Evolutionary conservation across 2,888 invertebrate species (phyloP), one percentile per base, ranked within the genome.

Genomic region (Pollenia labialis): DNA sequence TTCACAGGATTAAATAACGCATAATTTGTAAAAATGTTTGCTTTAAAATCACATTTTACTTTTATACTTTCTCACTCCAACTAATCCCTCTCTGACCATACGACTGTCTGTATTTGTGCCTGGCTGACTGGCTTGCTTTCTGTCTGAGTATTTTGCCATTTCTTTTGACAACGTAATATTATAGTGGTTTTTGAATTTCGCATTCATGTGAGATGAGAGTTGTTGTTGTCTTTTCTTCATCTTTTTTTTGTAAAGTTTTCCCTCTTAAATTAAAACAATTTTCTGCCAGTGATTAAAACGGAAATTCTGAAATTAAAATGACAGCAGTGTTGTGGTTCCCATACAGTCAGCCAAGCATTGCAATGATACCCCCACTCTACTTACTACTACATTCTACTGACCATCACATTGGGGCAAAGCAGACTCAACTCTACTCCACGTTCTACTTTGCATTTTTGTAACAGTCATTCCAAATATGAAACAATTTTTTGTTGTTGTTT

Each of bases 241-340:
- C n/a, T 23, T 52, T 75, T 56, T 66, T 46, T 40, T 44, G 68
- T 46, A 42, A 56, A 62, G 50, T 71, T 56, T 87, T 74, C 81
- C 81, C 81, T 87, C 77, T 81, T 87, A 84, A 87, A 87, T 84
- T 84, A 87, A 87, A 87, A 74, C 84, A 74, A 87, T 87, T 84
- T 84, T 81, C 81, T 87, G 84, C 81, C 72, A 81, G 81, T 77
- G 81, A 87, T 84, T 84, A 84, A 87, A 87, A 81, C 87, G 87
- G 87, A 84, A 84, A 87, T 84, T 87, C 84, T 77, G 84, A 87
- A 87, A 87, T 87, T 87, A 84, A 84, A 87, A 87, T 87, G 87
- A 87, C 87, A 84, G 83, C 76, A 87, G 81, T 81, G 81, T 77
- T 86, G 86, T 83, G 83, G 86, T 87, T 87, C 86, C 75, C 83